These are phyloP conservation scores for Rhinopithecus roxellana DNA, from an alignment of 2,113 vertebrate genomes.

Conservation along the genomic window DNA sequence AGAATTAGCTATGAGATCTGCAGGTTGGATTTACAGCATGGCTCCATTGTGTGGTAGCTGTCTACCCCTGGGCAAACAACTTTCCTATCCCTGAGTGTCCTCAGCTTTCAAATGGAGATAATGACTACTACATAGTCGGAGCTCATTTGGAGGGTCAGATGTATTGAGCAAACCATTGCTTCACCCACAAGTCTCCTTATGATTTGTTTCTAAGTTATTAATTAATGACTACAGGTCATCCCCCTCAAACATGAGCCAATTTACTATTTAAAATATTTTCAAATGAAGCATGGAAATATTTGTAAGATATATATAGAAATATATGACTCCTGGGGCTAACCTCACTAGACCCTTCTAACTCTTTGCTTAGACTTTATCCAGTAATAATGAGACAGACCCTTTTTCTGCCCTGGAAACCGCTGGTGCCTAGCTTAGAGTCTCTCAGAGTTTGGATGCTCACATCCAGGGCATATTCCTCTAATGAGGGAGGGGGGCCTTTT, in stretches of 20 bases:
- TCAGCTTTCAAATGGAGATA: neutral
- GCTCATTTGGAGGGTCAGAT: neutral
- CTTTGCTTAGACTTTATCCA: neutral
- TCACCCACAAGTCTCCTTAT: neutral
- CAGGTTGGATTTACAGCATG: neutral
- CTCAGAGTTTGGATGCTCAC: neutral
- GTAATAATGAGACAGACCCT: neutral
- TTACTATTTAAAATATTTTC: conserved; percentile 28
- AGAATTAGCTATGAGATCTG: neutral
- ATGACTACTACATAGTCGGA: neutral
- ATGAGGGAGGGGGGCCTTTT: neutral
- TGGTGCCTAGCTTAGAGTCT: neutral
- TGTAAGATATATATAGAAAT: neutral
- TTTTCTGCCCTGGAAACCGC: neutral
- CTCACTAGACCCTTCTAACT: neutral
- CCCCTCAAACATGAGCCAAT: neutral
- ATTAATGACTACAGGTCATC: neutral
- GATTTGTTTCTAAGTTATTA: conserved; percentile 20
- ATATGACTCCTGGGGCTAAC: neutral
- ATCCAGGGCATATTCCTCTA: neutral
- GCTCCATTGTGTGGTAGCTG: neutral
- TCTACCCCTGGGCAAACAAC: neutral
- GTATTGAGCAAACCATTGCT: neutral
- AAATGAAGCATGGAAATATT: conserved; percentile 24
- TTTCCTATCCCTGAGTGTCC: neutral